Percentiles rank a stretch among this genome's conserved stretches.
phyloP scores from a whole-genome alignment of 92 coral and sea anemone genomes.

The Diadumene lineata region DNA sequence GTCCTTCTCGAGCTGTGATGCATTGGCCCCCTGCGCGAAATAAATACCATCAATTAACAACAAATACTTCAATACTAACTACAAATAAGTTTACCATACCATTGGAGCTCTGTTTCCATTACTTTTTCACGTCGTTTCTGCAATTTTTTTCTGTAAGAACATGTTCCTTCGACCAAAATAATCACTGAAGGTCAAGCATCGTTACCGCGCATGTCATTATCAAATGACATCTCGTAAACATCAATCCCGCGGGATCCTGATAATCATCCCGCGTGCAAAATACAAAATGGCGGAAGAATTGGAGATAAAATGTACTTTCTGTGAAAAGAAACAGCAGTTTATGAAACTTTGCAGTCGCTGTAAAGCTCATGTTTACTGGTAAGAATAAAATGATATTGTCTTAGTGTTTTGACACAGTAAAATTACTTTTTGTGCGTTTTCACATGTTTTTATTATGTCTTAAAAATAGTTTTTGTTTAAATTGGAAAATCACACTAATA shows the following conservation, averaged over 20 bases:
- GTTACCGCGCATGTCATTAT: slow-evolving; percentile 26
- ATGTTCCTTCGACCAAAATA: slow-evolving; percentile 14
- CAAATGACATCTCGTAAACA: slow-evolving; percentile 12
- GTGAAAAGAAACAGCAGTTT: slow-evolving; percentile 52
- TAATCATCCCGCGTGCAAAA: neutral
- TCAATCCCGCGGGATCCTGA: slow-evolving; percentile 5
- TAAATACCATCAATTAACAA: neutral
- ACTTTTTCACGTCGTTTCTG: slow-evolving; percentile 35
- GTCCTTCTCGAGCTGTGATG: slow-evolving; percentile 98
- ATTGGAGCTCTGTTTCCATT: slow-evolving; percentile 48
- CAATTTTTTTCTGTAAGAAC: slow-evolving; percentile 12
- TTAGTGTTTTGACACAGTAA: neutral
- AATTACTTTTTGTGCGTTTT: too few species aligned
- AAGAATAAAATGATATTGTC: slow-evolving; percentile 8
- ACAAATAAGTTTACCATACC: slow-evolving; percentile 11
- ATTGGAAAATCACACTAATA: neutral
- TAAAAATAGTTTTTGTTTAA: too few species aligned
- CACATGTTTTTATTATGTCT: too few species aligned
- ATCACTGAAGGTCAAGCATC: slow-evolving; percentile 20
- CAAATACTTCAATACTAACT: neutral
- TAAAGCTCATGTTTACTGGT: slow-evolving; percentile 79
- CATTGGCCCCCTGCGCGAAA: slow-evolving; percentile 82
- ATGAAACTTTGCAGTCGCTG: slow-evolving; percentile 91
- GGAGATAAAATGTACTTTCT: slow-evolving; percentile 52
- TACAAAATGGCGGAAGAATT: slow-evolving; percentile 32